These are phyloP conservation scores for Orycteropus afer DNA, from an alignment of 2,113 vertebrate genomes.

Conservation along the genomic window DNA sequence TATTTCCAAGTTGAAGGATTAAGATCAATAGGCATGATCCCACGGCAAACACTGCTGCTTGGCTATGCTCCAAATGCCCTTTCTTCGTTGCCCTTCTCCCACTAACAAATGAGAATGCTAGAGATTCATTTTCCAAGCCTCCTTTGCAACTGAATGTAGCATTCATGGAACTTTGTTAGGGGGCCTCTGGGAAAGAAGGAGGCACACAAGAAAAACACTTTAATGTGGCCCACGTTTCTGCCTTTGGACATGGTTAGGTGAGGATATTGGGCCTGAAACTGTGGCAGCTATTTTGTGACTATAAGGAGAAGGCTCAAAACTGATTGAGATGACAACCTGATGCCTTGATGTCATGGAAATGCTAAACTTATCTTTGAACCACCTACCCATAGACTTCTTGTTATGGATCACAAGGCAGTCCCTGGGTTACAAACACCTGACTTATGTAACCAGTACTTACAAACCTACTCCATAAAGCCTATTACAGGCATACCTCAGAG, in stretches of 20 bases:
- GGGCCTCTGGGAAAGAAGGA: not conserved
- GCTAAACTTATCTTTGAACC: not conserved
- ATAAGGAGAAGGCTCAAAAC: not conserved
- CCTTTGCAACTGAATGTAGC: not conserved
- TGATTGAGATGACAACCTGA: not conserved
- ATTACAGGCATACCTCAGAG: too few species aligned
- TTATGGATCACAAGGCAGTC: not conserved
- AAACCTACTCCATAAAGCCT: too few species aligned
- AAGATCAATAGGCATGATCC: constrained; percentile 57
- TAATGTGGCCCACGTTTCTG: not conserved
- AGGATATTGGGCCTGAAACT: not conserved
- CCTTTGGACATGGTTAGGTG: not conserved
- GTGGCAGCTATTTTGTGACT: not conserved
- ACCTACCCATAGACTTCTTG: not conserved
- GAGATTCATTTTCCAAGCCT: not conserved
- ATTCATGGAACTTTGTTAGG: not conserved
- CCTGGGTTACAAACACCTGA: not conserved
- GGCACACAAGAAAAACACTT: not conserved
- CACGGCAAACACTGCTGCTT: not conserved
- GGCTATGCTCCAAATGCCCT: not conserved
- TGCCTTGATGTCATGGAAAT: not conserved
- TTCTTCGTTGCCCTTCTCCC: not conserved
- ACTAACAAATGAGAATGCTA: not conserved
- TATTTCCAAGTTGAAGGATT: constrained; percentile 63
- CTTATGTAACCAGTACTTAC: too few species aligned